Evolutionary conservation across 2,888 invertebrate genomes (phyloP), one percentile per base, ranked within the genome.

Genomic region (Morinoia aosen): DNA sequence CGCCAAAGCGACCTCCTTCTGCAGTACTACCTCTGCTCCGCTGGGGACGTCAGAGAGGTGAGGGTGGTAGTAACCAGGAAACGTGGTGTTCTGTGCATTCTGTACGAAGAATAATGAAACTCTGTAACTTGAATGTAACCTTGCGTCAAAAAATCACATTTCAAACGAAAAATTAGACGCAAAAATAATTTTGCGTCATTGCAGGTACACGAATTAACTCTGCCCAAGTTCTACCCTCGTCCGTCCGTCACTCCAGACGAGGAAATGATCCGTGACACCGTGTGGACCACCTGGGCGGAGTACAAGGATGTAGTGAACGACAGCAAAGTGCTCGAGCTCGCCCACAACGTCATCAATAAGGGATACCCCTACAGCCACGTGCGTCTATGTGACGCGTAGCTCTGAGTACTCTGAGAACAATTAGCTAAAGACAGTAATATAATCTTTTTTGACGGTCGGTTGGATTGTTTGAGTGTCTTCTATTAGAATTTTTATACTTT

Each of bases 251-350:
- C 98, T 95, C 98, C 98, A 0, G 98, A 98, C 97, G 97, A 97
- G 95, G 97, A 98, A 95, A 98, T 99, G 98, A 98, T 99, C 57
- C 97, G 97, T 95, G 98, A 98, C 97, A 99, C 99, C 0, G 98
- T 99, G 96, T 99, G 99, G 98, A 98, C 99, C 0, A 99, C 99
- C 0, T 98, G 98, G 98, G 98, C 98, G 0, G 98, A 98, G 96
- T 98, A 98, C 97, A 98, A 98, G 97, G 97, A 98, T 1, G 97
- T 98, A 96, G 98, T 99, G 2, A 98, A 98, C 96, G 98, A 98
- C 96, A 97, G 97, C 0, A 97, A 97, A 19, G 98, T 98, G 0
- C 97, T 98, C 96, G 97, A 97, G 0, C 99, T 98, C 97, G 98
- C 98, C 0, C 97, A 98, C 95, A 98, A 98, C 97, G 98, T 99